Percentiles rank a stretch among this genome's conserved stretches.
Conservation (phyloP, 2,888 invertebrate species). For the Pterostichus madidus region DNA sequence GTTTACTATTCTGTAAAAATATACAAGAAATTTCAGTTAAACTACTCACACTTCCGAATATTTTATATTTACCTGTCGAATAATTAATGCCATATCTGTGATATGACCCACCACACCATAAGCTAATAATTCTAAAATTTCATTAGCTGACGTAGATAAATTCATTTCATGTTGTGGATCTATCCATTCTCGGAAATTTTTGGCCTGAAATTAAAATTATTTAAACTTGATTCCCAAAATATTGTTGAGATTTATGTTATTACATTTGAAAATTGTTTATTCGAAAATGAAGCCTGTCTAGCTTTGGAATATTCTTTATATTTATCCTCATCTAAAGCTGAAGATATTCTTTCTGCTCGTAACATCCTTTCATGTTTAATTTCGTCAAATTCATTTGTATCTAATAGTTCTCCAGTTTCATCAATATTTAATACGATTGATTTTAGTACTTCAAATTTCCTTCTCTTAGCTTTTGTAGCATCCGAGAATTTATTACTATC, state of each 20-base stretch:
- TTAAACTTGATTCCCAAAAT: constrained; percentile 7
- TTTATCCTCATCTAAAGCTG: constrained; percentile 79
- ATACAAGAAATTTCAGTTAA: neutral
- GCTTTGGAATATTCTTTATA: constrained; percentile 91
- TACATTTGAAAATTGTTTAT: constrained; percentile 71
- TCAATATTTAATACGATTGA: constrained; percentile 80
- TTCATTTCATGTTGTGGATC: constrained; percentile 82
- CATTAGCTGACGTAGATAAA: constrained; percentile 83
- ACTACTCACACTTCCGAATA: neutral
- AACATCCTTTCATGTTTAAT: constrained; percentile 81
- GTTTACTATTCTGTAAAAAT: constrained; percentile 78
- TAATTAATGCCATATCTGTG: constrained; percentile 89
- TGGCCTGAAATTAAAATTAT: constrained; percentile 17
- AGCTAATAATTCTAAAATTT: constrained; percentile 90
- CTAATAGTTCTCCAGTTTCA: constrained; percentile 80
- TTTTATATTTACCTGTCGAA: constrained; percentile 81
- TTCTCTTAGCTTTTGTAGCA: constrained; percentile 74
- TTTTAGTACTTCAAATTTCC: constrained; percentile 76
- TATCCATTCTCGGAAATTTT: constrained; percentile 82
- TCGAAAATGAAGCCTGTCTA: constrained; percentile 85
- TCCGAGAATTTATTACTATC: constrained; percentile 77
- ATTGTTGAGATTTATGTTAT: constrained; percentile 69
- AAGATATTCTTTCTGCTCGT: constrained; percentile 82
- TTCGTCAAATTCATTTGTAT: constrained; percentile 79
- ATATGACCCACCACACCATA: constrained; percentile 95